Evolutionary conservation across 2,113 vertebrate species (phyloP).

Genomic region (Grammomys surdaster): DNA sequence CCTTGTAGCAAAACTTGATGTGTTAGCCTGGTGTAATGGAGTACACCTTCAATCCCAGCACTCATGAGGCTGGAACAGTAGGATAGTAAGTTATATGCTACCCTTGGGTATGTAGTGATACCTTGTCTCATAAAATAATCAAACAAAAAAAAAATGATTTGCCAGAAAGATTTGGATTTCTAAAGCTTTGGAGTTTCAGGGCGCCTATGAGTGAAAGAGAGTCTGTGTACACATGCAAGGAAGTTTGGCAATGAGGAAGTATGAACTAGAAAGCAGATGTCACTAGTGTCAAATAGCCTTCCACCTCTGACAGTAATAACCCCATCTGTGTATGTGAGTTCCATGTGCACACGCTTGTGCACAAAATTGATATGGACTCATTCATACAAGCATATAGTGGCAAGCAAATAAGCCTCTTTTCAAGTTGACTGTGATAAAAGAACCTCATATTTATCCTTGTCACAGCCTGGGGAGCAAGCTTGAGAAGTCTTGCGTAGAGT

Average conservation of each 20-base stretch:
- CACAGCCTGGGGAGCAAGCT: neutral
- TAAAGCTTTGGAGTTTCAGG: neutral
- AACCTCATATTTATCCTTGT: neutral
- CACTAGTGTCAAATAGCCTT: neutral
- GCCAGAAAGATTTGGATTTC: neutral
- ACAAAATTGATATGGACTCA: neutral
- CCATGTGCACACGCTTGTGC: neutral
- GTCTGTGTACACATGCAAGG: neutral
- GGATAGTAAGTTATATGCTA: neutral
- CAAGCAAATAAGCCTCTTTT: neutral
- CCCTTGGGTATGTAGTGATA: neutral
- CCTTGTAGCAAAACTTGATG: neutral
- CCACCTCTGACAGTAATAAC: neutral
- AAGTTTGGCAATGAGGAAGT: neutral
- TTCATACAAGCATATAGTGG: neutral
- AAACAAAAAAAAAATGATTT: neutral
- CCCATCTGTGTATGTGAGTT: neutral
- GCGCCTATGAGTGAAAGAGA: neutral
- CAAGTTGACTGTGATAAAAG: rapidly evolving
- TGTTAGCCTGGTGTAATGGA: neutral
- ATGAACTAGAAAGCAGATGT: conserved; percentile 42
- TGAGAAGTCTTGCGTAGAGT: neutral
- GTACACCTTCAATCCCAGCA: neutral
- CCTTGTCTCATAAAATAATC: neutral
- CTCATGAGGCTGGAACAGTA: neutral